Evolutionary conservation across 2,888 invertebrate genomes (phyloP).

Genomic region (Andricus quercusramuli): DNA sequence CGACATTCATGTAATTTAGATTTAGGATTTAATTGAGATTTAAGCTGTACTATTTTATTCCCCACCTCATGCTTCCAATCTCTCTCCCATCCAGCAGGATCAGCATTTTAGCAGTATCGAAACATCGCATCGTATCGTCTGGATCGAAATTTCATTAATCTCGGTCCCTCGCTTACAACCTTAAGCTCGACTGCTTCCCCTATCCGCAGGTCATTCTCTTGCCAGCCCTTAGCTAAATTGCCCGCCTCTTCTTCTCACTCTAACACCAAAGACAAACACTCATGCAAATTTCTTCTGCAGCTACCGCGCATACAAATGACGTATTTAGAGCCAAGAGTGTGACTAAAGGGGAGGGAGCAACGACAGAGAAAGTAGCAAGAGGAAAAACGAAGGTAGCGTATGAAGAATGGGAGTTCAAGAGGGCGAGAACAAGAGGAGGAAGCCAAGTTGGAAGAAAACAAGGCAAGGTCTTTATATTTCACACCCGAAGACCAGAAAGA

Average conservation of each 20-base stretch:
- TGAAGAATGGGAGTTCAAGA: conserved; percentile 40
- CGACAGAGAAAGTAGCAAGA: conserved; percentile 38
- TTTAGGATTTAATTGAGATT: conserved; percentile 47
- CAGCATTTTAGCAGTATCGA: conserved; percentile 44
- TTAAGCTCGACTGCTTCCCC: conserved; percentile 3
- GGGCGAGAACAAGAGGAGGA: conserved; percentile 45
- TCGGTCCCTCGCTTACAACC: conserved; percentile 47
- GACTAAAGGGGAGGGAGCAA: conserved; percentile 50
- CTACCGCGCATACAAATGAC: conserved; percentile 70
- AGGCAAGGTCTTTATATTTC: conserved; percentile 51
- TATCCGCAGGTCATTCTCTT: conserved; percentile 42
- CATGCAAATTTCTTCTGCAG: conserved; percentile 70
- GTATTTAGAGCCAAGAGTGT: conserved; percentile 62
- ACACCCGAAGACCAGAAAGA: conserved; percentile 51
- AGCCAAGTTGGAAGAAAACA: conserved; percentile 50
- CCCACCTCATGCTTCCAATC: conserved; percentile 39
- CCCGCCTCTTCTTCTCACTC: conserved; percentile 45
- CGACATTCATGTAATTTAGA: conserved; percentile 43
- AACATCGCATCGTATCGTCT: background rate
- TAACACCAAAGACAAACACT: conserved; percentile 68
- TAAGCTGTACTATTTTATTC: conserved; percentile 38
- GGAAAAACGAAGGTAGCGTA: conserved; percentile 37
- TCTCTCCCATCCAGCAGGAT: conserved; percentile 40
- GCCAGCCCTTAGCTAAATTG: conserved; percentile 54
- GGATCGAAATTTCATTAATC: conserved; percentile 64